phyloP scores from a whole-genome alignment of 2,888 invertebrate species.

The Chaetoderma sp. region DNA sequence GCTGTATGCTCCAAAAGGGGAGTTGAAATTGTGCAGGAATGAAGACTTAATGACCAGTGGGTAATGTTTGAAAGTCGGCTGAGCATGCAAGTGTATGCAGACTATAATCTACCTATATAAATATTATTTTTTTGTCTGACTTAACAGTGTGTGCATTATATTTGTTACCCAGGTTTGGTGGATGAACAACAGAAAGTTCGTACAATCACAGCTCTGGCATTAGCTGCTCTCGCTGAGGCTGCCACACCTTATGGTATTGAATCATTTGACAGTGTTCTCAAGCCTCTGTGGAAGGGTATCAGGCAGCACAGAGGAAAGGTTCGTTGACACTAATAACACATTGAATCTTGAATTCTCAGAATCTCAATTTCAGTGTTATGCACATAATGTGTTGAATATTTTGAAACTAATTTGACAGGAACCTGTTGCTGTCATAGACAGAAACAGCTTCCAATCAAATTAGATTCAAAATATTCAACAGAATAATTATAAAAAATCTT shows the following conservation, averaged over 20 bases:
- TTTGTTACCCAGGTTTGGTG: constrained; percentile 88
- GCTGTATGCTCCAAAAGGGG: no score
- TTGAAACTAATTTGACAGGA: no score
- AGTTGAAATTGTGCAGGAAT: no score
- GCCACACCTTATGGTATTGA: constrained; percentile 99
- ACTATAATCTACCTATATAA: background rate
- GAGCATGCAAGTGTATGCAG: background rate
- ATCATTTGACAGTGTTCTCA: constrained; percentile 98
- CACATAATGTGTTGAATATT: no score
- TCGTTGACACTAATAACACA: no score
- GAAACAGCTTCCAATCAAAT: no score
- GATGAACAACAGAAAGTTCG: constrained; percentile 99
- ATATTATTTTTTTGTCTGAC: no score
- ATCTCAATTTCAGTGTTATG: background rate
- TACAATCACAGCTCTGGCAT: constrained; percentile 97
- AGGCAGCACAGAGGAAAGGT: constrained; percentile 80
- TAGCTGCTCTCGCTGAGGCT: constrained; percentile 98
- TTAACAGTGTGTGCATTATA: no score
- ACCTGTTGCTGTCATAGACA: no score
- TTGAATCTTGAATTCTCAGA: background rate
- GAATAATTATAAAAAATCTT: no score
- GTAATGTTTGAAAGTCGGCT: no score
- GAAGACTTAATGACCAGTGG: background rate
- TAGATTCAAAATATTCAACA: no score
- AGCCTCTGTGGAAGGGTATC: constrained; percentile 99